Base-by-base conservation (phyloP, 2,113 vertebrate species). In the Paramormyrops kingsleyae region DNA sequence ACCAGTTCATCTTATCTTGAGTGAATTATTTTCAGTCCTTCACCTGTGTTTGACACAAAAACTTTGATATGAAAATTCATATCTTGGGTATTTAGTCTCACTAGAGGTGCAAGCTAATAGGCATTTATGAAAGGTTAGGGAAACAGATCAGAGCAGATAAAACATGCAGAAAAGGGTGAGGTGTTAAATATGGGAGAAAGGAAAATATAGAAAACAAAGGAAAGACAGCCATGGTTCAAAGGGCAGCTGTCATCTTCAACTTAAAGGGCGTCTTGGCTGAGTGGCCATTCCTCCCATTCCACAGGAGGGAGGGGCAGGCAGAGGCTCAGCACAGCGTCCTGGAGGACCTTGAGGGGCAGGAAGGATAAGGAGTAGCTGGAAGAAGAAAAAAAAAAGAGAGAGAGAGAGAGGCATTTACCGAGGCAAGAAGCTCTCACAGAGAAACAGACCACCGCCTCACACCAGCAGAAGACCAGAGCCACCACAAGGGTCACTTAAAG, bases 311-410 rank as follows among this genome's bases (percentile, higher is more conserved):
- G 94, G 91, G 92, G 92, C 90, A 89, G 8, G 87, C 85, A 90
- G 92, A 90, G 87, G 90, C 88, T 90, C 77, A 27, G 88, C 80
- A 49, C 39, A 83, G 74, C 90, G 47, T 91, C 89, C 91, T 91
- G 80, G 83, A 90, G 90, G 87, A 46, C 7, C 49, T 90, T 42
- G 27, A 31, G 84, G 47, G 89, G 24, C 92, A 93, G 93, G 89
- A 93, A 94, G 91, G 93, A 93, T 44, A 66, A 93, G 92, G 91
- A 90, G 93, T 92, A 92, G 90, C 90, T 70, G 52, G 90, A 90
- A 90, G 39, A 90, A 77, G 35, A 80, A 52, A 89, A 91, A 91
- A 47, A 90, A 56, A 5, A 52, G 0, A 47, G 1, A 49, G 47
- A 15, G 49, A 50, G 47, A 49, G 49, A 52, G 59, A 49, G 39